Base-by-base conservation (phyloP, 2,888 invertebrate species). In the Drosophila lutescens region DNA sequence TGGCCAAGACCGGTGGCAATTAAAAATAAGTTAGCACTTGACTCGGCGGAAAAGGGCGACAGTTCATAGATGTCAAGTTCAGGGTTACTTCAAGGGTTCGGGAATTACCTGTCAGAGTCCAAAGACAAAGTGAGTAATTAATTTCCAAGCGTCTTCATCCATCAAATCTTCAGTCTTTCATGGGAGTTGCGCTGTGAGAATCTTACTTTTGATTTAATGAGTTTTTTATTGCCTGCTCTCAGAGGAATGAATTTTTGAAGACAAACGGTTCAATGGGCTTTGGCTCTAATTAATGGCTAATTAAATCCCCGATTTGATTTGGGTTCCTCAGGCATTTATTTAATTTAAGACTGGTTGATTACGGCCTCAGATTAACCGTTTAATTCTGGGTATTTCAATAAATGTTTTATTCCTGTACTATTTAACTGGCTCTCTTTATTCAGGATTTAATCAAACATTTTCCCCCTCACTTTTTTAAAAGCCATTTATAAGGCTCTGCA, bases 11-110 rank as follows among this genome's bases (percentile, higher is more conserved):
- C 69, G 17, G 38, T 55, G 53, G 60, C 47, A 88, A 83, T 83
- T 83, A 83, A 83, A 86, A 88, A 76, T 72, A 83, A 86, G 83
- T 83, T 83, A 88, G 69, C 83, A 88, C 86, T 79, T 71, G 79
- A 26, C 26, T 26, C 26, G 60, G 60, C 44, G 68, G 60, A 43
- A 58, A 51, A 61, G 54, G 55, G 72, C 51, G 58, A 63, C 69
- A 77, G 86, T 85, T 79, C 83, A 73, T 78, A 78, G 88, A 86
- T 79, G 88, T 88, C 88, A 83, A 88, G 83, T 83, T 83, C 88
- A 86, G 80, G 83, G 83, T 54, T 86, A 61, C 62, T 54, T 44
- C 69, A 74, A 74, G 74, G 67, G 46, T 20, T 34, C 12, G 34
- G 43, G 60, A 61, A 62, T 65, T 60, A 60, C 66, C 78, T 53